Conservation (phyloP, 2,797 vertebrate genomes). For the Myiothlypis chrysogaster region DNA sequence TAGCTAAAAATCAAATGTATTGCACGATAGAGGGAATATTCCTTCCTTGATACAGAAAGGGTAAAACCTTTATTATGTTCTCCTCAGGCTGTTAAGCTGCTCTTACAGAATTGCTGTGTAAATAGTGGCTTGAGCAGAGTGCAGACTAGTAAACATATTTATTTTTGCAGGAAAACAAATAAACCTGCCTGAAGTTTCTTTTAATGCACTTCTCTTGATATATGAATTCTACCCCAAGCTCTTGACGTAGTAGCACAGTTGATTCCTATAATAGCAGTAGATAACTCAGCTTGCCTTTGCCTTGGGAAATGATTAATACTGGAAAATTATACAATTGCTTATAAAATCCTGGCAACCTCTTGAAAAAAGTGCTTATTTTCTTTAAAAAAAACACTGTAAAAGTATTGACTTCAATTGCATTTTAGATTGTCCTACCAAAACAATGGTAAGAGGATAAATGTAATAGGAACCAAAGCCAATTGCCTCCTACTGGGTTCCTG, state of each 20-base stretch:
- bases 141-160: neutral
- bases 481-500: conserved; percentile 39
- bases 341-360: neutral
- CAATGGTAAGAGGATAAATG: neutral
- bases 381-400: neutral
- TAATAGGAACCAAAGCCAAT: conserved; percentile 15
- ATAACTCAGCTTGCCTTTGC: conserved; percentile 4
- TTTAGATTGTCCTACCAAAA: conserved; percentile 27
- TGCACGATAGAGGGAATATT: neutral
- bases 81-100: neutral
- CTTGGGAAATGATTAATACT: neutral
- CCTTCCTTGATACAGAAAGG: neutral
- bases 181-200: conserved; percentile 3
- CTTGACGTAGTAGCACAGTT: neutral
- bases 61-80: neutral
- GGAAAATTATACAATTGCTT: neutral
- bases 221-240: neutral
- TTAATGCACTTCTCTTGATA: neutral
- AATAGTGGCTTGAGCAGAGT: conserved; percentile 1
- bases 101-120: neutral
- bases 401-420: neutral
- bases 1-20: neutral
- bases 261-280: neutral
- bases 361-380: conserved; percentile 18
- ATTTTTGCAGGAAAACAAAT: conserved; percentile 28